Evolutionary conservation across 2,797 vertebrate genomes (phyloP), one percentile per base, ranked within the genome.

Genomic region (Manis javanica): DNA sequence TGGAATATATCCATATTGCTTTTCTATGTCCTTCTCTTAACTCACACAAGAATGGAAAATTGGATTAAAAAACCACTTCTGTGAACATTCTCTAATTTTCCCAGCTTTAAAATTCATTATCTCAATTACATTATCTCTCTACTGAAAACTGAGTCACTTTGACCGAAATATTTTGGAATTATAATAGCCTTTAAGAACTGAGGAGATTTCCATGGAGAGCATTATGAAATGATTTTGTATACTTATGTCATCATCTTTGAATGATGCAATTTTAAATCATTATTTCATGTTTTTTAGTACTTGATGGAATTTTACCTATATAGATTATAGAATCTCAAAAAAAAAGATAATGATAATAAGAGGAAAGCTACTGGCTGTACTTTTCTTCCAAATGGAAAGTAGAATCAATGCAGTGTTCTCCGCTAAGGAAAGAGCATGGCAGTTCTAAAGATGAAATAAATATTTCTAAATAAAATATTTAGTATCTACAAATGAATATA

Each of bases 381-480:
- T 83, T 72, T 96, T 51, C 59, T 79, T 82, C 18, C 59, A 91
- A 24, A 3, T 34, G 39, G 23, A 92, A 96, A 92, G 92, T 88
- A 51, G 31, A 95, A 75, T 86, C 26, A 86, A 51, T n/a, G 66
- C 49, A 87, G 0, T 79, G 61, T 97, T 74, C 74, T 29, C 37
- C 95, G n/a, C 7, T 87, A 84, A 18, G 8, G 3, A 51, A 96
- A 88, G 13, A 57, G 68, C 51, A 9, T 90, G 2, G 2, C 2
- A 86, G 14, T 26, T 95, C 31, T 94, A 46, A 63, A 87, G 53
- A 10, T 9, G 0, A 57, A 93, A 46, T 46, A 46, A 46, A 11
- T 46, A 37, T 11, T 29, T 82, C n/a, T 26, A 63, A 75, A 71
- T 55, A 69, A 61, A 83, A 34, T 75, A 15, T 61, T 75, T 79